Base-by-base conservation (phyloP, 2,113 vertebrate genomes). In the Thamnaconus septentrionalis region DNA sequence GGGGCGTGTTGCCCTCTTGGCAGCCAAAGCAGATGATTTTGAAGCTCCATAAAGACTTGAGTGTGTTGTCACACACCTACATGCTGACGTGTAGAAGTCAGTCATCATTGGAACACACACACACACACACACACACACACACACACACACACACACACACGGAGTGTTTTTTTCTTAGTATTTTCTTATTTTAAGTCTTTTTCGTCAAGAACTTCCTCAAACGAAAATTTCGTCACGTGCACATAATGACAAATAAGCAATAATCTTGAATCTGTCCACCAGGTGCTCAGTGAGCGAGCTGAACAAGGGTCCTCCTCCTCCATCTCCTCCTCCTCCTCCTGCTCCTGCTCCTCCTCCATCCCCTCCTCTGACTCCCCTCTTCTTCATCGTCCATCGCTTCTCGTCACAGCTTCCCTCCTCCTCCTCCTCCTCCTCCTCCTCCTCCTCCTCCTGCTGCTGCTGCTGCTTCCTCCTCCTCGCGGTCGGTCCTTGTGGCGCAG, bases 241-340 rank as follows among this genome's bases (percentile, higher is more conserved):
- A 31, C 18, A 31, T 31, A 31, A 31, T 31, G 18, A 31, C 18
- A 31, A 31, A 31, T 31, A 31, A 31, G 18, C 18, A 31, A 31
- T 31, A 31, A 31, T 31, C 18, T 31, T 31, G 18, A 31, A 31
- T 31, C 18, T 31, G 18, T 31, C 18, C 18, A 31, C 18, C 18
- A 31, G 18, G 18, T 31, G 18, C 18, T 31, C 18, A 31, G 18
- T 31, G 18, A 31, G 18, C 18, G 18, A 31, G 18, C 18, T 31
- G 18, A 31, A 31, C 3, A 9, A 0, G 4, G 1, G 41, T 4
- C 8, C 3, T 3, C 41, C 51, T 66, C 47, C 18, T 31, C 18
- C 77, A 70, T 76, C 71, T 61, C 61, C 45, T 69, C 77, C 83
- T 78, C 81, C 78, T 52, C 69, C 74, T 3, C 8, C 52, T 18